phyloP scores from a whole-genome alignment of 2,888 invertebrate genomes.

The Mesorhabditis sp. region DNA sequence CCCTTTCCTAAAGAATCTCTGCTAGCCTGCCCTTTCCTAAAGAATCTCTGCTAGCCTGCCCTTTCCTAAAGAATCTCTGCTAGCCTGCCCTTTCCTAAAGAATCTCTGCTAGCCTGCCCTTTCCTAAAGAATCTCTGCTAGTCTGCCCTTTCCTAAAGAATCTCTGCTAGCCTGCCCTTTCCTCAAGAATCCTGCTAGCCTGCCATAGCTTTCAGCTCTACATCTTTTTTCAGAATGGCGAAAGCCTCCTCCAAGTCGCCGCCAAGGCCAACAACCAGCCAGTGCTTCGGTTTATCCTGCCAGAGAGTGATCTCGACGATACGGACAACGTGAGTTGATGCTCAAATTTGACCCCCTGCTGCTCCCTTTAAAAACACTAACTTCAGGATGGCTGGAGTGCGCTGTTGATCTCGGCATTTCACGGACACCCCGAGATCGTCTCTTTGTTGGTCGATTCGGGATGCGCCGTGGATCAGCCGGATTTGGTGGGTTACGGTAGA shows the following conservation, averaged over 20 bases:
- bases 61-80: neutral
- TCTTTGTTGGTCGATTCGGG: conserved; percentile 74
- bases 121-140: neutral
- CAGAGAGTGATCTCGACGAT: conserved; percentile 47
- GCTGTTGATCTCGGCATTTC: conserved; percentile 88
- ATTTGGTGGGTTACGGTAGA: conserved; percentile 21
- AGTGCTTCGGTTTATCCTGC: conserved; percentile 50
- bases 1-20: too few species aligned
- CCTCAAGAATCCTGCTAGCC: neutral
- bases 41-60: neutral
- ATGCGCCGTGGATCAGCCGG: conserved; percentile 39
- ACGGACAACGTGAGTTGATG: conserved; percentile 45
- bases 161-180: neutral
- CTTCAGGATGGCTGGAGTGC: conserved; percentile 63
- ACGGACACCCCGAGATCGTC: conserved; percentile 80
- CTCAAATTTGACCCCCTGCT: neutral
- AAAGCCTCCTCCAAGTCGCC: conserved; percentile 52
- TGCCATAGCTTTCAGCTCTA: neutral
- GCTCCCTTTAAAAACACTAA: neutral
- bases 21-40: neutral
- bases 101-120: neutral
- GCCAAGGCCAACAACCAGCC: conserved; percentile 70
- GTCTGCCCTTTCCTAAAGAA: neutral
- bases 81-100: neutral
- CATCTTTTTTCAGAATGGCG: conserved; percentile 42